phyloP scores from a whole-genome alignment of 2,113 vertebrate species.

The Sinocyclocheilus rhinocerous region DNA sequence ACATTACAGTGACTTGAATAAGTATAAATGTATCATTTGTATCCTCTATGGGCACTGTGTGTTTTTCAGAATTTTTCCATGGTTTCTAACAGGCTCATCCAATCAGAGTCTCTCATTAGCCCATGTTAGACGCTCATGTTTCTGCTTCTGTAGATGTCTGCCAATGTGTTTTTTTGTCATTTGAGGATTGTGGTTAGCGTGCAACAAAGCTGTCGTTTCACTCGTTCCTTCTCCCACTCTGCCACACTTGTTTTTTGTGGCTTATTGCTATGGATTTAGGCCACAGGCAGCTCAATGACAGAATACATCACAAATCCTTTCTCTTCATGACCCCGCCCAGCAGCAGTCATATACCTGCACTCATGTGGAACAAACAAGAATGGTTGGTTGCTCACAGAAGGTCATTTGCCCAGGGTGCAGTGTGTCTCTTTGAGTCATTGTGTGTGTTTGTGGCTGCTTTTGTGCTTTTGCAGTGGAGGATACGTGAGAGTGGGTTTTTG shows the following conservation, averaged over 20 bases:
- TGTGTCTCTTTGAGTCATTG: slow-evolving; percentile 42
- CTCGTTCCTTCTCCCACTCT: slow-evolving; percentile 47
- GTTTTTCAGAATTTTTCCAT: neutral
- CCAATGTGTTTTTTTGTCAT: neutral
- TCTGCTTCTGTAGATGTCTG: neutral
- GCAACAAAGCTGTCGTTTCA: neutral
- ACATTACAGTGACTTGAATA: too few relatives aligned
- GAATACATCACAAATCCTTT: slow-evolving; percentile 34
- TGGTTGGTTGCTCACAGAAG: slow-evolving; percentile 76
- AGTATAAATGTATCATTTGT: too few relatives aligned
- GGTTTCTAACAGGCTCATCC: neutral
- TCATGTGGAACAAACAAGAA: slow-evolving; percentile 78
- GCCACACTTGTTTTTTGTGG: slow-evolving; percentile 50
- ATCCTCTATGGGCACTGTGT: too few relatives aligned
- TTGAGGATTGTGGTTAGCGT: neutral
- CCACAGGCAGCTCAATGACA: slow-evolving; percentile 41
- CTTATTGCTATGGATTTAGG: slow-evolving; percentile 41
- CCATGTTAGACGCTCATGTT: neutral
- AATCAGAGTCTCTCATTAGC: neutral
- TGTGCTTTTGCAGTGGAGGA: slow-evolving; percentile 26
- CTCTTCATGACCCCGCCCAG: slow-evolving; percentile 61
- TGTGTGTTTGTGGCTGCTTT: slow-evolving; percentile 33
- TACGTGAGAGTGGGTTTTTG: slow-evolving; percentile 10
- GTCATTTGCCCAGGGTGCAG: slow-evolving; percentile 71
- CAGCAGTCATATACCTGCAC: slow-evolving; percentile 73